Conservation (phyloP, 1,140 invertebrate genomes). For the Caenorhabditis elegans region DNA sequence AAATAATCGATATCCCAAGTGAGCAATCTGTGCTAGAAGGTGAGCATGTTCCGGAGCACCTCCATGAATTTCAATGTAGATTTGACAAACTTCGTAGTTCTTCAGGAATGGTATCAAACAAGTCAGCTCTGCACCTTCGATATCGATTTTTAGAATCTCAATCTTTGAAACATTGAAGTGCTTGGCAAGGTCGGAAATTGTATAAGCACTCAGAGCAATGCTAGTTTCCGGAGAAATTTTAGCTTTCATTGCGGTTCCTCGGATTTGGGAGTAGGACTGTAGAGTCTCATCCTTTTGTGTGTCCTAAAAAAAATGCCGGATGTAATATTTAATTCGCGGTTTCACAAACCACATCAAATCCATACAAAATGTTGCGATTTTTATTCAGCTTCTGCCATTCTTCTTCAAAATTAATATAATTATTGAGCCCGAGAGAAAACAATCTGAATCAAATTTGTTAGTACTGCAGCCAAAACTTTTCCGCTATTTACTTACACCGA, state of each 20-base stretch:
- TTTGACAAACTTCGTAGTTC: background rate
- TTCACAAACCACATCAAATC: constrained; percentile 9
- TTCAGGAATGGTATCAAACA: background rate
- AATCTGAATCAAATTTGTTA: background rate
- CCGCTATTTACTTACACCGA: background rate
- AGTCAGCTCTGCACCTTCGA: constrained; percentile 21
- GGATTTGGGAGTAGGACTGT: background rate
- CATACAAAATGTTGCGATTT: background rate
- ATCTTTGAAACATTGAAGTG: background rate
- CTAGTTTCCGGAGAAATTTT: background rate
- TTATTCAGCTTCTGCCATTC: background rate
- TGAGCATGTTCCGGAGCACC: background rate
- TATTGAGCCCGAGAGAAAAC: constrained; percentile 10
- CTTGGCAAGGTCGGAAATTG: background rate
- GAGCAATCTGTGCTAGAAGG: background rate
- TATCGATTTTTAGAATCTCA: constrained; percentile 35
- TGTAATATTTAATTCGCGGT: no score
- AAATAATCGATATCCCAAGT: background rate
- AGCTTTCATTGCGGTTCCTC: background rate
- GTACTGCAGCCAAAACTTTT: no score
- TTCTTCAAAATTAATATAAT: constrained; percentile 9
- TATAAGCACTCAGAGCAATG: background rate
- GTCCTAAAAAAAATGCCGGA: background rate
- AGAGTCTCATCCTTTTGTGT: background rate
- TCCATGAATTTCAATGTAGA: constrained; percentile 29